Base-by-base conservation (phyloP, 2,888 invertebrate genomes). In the Tenthredo amoena region DNA sequence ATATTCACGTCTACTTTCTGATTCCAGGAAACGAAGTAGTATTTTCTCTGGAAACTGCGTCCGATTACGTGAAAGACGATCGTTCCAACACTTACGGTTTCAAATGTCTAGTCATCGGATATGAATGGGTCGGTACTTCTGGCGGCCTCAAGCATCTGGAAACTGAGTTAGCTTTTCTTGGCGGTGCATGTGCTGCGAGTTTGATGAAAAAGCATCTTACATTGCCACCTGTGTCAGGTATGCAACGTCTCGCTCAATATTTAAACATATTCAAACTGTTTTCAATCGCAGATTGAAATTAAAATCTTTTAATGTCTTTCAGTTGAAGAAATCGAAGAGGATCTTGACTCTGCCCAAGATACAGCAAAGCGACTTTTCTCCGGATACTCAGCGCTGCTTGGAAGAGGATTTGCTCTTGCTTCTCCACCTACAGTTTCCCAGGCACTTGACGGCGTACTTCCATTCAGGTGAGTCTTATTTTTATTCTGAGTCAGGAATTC, bases 31-130 rank as follows among this genome's bases (percentile, higher is more conserved):
- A 99, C 93, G 98, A 98, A 94, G 97, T 99, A 0, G 96, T 99
- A 90, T 99, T 99, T 93, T 98, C 99, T 0, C 93, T 99, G 91
- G 99, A 99, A 94, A 99, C 99, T 0, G 98, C 99, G 0, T 98
- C 99, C 0, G 97, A 99, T 93, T 99, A 99, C 93, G 96, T 98
- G 87, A 98, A 98, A 91, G 98, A 98, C 93, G 98, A 98, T 88
- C 96, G 97, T 90, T 96, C 96, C 0, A 96, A 96, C 91, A 96
- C 96, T 87, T 98, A 96, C 92, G 97, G 95, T 89, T 99, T 96
- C 95, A 98, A 96, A 87, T 97, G 97, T 91, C 94, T 97, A 47
- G 96, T 97, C 84, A 96, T 97, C 91, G 99, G 96, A 87, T 98
- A 96, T 93, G 98, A 96, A 93, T 98, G 96, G 96, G 96, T 95